Evolutionary conservation across 2,113 vertebrate species (phyloP), one percentile per base, ranked within the genome.

Genomic region (Echinops telfairi): DNA sequence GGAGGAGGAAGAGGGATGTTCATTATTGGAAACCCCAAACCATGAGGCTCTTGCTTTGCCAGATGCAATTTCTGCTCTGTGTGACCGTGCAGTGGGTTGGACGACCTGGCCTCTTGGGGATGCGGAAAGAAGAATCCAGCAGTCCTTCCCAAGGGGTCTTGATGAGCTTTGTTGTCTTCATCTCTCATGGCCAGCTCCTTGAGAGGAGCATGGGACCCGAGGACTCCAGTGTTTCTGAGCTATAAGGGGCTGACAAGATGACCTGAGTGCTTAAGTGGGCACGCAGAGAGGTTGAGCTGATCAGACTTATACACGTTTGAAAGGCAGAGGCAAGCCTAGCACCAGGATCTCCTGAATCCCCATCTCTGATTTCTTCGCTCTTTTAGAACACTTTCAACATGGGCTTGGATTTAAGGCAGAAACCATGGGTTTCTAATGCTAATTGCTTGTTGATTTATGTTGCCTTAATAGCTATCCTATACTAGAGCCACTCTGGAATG

Each of bases 361-460:
- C 57, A 16, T 19, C 19, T 79, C 36, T 25, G 15, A 85, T 83
- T 53, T 53, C 36, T 84, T 31, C 16, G 20, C 16, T 22, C 79
- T 70, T n/a, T 36, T 43, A 0, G 31, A 19, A 7, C 36, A 62
- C 57, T 82, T 87, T 89, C 58, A 25, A 0, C 57, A 3, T 6
- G 23, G 19, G 3, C 62, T 92, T 31, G 66, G n/a, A 33, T 33
- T 70, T 81, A 22, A 79, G 73, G 73, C 20, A 76, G 58, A 87
- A 78, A 71, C 77, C 38, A 23, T 62, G 40, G 22, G n/a, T 86
- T 86, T 85, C 75, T 87, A 3, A 29, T 64, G 94, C 66, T 81
- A 84, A 83, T 14, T 62, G 15, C 62, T 77, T 81, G 60, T 68
- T 89, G 16, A 22, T 92, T 66, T 27, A 86, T 47, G 14, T 83